Percentiles rank a stretch among this genome's conserved stretches.
Evolutionary conservation across 2,797 vertebrate genomes (phyloP).

Genomic region (Potorous gilbertii): DNA sequence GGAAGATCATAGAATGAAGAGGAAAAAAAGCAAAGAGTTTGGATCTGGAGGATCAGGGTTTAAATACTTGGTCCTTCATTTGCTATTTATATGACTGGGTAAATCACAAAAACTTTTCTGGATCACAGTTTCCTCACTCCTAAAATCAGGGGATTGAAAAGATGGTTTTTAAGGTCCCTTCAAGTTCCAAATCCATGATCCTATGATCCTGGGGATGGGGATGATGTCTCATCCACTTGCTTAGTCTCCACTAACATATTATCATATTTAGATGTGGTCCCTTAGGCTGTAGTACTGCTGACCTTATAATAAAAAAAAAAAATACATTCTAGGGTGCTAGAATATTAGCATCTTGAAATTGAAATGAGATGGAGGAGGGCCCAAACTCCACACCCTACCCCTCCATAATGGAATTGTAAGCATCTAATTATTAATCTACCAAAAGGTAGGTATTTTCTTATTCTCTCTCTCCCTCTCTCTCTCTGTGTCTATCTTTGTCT

Average conservation of each 20-base stretch:
- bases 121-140: background rate
- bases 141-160: no score
- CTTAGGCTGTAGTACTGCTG: background rate
- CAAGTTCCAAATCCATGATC: no score
- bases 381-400: no score
- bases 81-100: background rate
- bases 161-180: no score
- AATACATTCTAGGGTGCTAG: no score
- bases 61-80: background rate
- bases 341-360: no score
- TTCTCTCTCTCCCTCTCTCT: background rate
- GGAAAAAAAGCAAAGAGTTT: background rate
- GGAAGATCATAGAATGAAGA: background rate
- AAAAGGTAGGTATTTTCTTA: conserved; percentile 11
- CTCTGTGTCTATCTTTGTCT: background rate
- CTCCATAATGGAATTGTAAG: conserved; percentile 4
- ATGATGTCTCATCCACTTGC: no score
- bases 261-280: background rate
- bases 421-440: conserved; percentile 18
- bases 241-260: no score
- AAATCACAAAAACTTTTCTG: background rate
- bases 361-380: no score
- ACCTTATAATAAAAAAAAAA: background rate
- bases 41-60: no score
- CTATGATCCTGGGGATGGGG: no score